A percentile compares a stretch with the other conserved stretches of the same genome.
These are phyloP conservation scores for Plecotus auritus DNA, from an alignment of 2,113 vertebrate genomes.

Conservation along the genomic window DNA sequence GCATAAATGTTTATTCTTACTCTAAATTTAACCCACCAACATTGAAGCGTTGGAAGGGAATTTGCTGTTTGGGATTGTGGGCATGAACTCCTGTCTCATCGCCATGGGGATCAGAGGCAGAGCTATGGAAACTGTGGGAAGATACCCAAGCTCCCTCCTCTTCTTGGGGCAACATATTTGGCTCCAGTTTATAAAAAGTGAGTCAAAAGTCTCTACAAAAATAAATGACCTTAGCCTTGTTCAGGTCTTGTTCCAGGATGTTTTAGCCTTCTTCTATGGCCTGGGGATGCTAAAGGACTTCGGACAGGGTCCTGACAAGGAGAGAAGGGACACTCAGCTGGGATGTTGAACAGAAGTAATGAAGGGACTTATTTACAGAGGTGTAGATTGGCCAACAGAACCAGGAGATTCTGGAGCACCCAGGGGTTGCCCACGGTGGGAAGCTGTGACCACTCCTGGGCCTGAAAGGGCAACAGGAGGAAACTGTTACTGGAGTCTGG, in stretches of 20 bases:
- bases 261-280: neutral
- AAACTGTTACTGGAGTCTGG: neutral
- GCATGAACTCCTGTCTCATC: neutral
- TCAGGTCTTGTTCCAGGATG: neutral
- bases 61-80: neutral
- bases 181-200: neutral
- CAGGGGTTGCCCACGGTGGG: too few species aligned
- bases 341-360: neutral
- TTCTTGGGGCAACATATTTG: neutral
- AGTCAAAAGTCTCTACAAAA: neutral
- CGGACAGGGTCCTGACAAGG: neutral
- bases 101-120: neutral
- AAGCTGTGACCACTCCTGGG: neutral
- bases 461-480: neutral
- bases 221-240: neutral
- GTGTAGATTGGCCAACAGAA: neutral
- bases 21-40: conserved; percentile 46
- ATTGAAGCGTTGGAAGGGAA: neutral
- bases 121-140: neutral
- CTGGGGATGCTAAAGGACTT: neutral
- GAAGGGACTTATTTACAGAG: neutral
- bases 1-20: conserved; percentile 53
- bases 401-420: neutral
- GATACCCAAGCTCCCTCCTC: neutral
- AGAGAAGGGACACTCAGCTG: neutral